Conservation (phyloP, 2,113 vertebrate genomes). For the Eudyptes chrysolophus region DNA sequence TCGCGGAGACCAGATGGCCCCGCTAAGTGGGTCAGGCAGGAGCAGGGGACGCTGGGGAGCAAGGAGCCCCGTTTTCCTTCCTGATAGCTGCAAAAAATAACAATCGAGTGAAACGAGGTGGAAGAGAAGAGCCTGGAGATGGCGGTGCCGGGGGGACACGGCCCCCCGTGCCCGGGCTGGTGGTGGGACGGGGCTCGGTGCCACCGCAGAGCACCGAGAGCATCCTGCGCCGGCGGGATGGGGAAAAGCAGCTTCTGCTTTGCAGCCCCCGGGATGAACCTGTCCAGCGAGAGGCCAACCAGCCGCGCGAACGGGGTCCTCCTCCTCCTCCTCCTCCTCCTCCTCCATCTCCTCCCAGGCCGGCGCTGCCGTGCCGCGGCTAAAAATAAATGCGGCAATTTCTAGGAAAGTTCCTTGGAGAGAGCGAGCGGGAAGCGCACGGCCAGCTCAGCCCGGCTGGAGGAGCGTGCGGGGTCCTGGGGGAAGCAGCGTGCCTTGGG, state of each 20-base stretch:
- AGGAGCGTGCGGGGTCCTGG: not conserved
- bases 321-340: not conserved
- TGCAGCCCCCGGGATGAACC: not conserved
- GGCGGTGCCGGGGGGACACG: rapidly evolving
- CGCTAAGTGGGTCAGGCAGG: not conserved
- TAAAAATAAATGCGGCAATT: constrained; percentile 18
- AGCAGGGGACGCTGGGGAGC: not conserved
- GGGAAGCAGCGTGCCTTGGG: not conserved
- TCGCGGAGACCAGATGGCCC: not conserved
- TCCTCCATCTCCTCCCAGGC: not conserved
- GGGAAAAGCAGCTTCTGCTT: not conserved
- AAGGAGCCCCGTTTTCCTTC: not conserved
- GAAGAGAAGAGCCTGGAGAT: not conserved
- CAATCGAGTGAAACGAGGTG: rapidly evolving
- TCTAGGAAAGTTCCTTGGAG: constrained; percentile 33
- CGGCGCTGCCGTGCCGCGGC: rapidly evolving
- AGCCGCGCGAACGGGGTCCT: rapidly evolving
- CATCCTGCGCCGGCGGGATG: not conserved
- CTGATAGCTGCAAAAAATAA: rapidly evolving
- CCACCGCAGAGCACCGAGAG: rapidly evolving
- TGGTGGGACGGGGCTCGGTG: rapidly evolving
- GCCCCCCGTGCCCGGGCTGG: rapidly evolving
- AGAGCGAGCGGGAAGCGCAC: not conserved
- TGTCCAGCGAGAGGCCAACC: not conserved
- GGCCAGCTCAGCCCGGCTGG: not conserved